These are phyloP conservation scores for Thamnophis elegans DNA, from an alignment of 2,797 vertebrate species.

Conservation along the genomic window DNA sequence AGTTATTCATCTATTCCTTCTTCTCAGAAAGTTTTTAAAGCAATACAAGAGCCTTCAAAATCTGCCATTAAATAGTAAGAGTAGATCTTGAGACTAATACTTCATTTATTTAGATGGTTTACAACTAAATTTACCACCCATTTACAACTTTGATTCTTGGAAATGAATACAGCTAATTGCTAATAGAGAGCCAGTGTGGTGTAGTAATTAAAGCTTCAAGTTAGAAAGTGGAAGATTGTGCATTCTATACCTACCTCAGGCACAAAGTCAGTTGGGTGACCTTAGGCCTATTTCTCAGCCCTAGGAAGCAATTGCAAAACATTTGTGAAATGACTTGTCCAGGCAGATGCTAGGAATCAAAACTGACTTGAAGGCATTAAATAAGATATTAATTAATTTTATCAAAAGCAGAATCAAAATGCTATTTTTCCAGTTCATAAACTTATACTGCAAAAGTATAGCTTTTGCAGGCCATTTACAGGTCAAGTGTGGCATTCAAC, in stretches of 20 bases:
- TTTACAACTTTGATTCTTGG: not conserved
- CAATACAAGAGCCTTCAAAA: not conserved
- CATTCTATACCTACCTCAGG: not conserved
- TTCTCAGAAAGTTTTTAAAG: not conserved
- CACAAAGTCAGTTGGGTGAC: not conserved
- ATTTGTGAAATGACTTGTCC: not conserved
- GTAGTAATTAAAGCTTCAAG: not conserved
- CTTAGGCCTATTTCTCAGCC: not conserved
- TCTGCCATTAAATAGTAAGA: not conserved
- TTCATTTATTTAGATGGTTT: not conserved
- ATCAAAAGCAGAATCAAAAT: not conserved
- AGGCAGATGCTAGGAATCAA: not conserved
- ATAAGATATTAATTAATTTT: not conserved
- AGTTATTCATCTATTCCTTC: not conserved
- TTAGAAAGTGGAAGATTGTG: not conserved
- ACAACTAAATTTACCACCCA: not conserved
- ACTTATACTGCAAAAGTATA: not conserved
- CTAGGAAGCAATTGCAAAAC: not conserved
- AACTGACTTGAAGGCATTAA: not conserved
- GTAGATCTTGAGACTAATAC: not conserved
- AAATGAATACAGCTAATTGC: not conserved
- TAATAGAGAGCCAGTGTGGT: not conserved
- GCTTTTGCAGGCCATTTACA: not conserved
- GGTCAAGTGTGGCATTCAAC: not conserved
- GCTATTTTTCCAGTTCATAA: not conserved